These are phyloP conservation scores for Ariolimax columbianus DNA, from an alignment of 2,888 invertebrate species.

Conservation along the genomic window DNA sequence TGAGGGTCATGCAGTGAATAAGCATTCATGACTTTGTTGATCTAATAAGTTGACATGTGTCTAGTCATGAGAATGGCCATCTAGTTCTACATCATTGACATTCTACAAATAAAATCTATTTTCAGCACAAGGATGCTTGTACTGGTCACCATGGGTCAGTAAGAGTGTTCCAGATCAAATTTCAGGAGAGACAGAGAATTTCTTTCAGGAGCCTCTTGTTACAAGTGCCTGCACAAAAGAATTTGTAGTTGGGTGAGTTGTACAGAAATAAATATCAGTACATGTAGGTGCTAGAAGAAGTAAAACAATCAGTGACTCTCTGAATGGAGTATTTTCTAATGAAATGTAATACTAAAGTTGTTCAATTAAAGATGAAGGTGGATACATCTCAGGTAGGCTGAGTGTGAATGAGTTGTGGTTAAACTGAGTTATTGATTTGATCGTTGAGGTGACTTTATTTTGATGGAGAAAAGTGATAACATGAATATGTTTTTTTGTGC, in stretches of 20 bases:
- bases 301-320: background rate
- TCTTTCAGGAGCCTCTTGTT: constrained; percentile 31
- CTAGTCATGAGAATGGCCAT: background rate
- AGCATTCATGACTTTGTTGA: background rate
- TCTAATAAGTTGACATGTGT: background rate
- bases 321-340: background rate
- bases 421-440: background rate
- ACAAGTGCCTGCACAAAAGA: constrained; percentile 40
- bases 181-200: constrained; percentile 41
- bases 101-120: background rate
- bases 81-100: background rate
- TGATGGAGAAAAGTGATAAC: background rate
- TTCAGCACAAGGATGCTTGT: constrained; percentile 59
- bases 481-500: background rate
- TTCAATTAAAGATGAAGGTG: background rate
- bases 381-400: background rate
- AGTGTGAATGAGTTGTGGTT: background rate
- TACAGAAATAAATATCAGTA: background rate
- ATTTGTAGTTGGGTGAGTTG: constrained; percentile 36
- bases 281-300: background rate
- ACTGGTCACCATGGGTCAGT: constrained; percentile 72
- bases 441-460: background rate
- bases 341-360: background rate
- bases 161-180: constrained; percentile 51
- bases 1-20: background rate